phyloP scores from a whole-genome alignment of 1,140 invertebrate genomes.

The Callitettix versicolor region DNA sequence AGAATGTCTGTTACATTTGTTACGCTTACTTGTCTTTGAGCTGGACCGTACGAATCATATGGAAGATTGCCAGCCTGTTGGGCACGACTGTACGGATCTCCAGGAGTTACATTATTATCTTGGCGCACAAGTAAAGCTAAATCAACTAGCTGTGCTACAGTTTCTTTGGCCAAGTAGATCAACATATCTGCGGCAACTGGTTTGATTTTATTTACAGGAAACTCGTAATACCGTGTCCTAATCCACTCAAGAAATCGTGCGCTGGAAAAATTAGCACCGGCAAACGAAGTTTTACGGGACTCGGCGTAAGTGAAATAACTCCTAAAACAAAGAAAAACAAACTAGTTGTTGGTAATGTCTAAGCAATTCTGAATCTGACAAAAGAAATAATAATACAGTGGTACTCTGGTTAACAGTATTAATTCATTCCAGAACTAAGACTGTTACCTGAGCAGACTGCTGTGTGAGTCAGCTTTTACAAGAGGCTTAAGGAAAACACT shows the following conservation, averaged over 20 bases:
- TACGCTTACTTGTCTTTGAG: conserved; percentile 8
- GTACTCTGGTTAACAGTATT: too few species aligned
- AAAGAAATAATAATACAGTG: too few species aligned
- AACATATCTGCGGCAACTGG: conserved; percentile 40
- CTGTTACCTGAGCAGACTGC: too few species aligned
- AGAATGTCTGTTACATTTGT: too few species aligned
- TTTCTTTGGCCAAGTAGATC: conserved; percentile 55
- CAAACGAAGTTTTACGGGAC: conserved; percentile 19
- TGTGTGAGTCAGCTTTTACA: too few species aligned
- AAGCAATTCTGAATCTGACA: too few species aligned
- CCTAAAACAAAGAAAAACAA: conserved; percentile 10
- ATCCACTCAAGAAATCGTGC: conserved; percentile 19
- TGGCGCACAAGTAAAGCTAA: conserved; percentile 48
- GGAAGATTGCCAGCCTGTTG: neutral
- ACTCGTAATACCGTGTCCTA: neutral
- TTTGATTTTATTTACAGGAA: conserved; percentile 2
- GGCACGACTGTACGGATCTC: conserved; percentile 33
- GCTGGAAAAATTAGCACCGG: conserved; percentile 2
- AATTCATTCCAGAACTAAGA: too few species aligned
- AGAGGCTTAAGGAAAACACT: too few species aligned
- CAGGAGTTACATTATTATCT: conserved; percentile 39
- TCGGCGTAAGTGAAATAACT: conserved; percentile 16
- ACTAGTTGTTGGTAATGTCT: too few species aligned
- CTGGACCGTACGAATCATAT: neutral
- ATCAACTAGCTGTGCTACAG: conserved; percentile 54